Evolutionary conservation across 1,140 invertebrate species (phyloP), one percentile per base, ranked within the genome.

Genomic region (Temnothorax curvispinosus): DNA sequence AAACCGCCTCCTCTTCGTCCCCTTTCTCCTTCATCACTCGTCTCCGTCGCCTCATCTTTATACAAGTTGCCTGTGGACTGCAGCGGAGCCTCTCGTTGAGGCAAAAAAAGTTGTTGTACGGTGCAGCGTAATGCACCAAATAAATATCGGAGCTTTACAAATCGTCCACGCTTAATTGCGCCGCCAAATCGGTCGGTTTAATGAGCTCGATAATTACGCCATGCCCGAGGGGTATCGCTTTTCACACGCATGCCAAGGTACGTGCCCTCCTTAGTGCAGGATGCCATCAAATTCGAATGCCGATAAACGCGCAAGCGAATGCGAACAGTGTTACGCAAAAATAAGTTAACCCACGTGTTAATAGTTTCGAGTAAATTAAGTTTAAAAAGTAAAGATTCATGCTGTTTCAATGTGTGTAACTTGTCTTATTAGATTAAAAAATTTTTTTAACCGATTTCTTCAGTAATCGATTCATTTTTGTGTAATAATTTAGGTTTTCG

Each of bases 81-180:
- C 8, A 21, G 38, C 21, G 7, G 1, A 74, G 15, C 58, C 71
- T 41, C 71, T 86, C 52, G 41, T 69, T 8, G n/a, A 15, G 50
- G 38, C 32, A 81, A 62, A 87, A 88, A 78, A 75, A 54, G 27
- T 65, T 50, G 41, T 69, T 32, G 21, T 15, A 41, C 18, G 9
- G 38, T 21, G 35, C 13, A 11, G 3, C 41, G 78, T 78, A 77
- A 89, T 65, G 74, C 74, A 60, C 41, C 41, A 58, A 86, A 75
- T 85, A 89, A 89, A 85, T 85, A 77, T 54, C 56, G 50, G 38
- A 41, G 32, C 56, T 71, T 67, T 44, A 65, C 81, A 67, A 85
- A 56, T 52, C 44, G 27, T 84, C 69, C 41, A 15, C 54, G 41
- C 54, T 62, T 74, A 84, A 84, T 74, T 84, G 54, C 80, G 76